Evolutionary conservation across 2,888 invertebrate species (phyloP).

Genomic region (Syritta pipiens): DNA sequence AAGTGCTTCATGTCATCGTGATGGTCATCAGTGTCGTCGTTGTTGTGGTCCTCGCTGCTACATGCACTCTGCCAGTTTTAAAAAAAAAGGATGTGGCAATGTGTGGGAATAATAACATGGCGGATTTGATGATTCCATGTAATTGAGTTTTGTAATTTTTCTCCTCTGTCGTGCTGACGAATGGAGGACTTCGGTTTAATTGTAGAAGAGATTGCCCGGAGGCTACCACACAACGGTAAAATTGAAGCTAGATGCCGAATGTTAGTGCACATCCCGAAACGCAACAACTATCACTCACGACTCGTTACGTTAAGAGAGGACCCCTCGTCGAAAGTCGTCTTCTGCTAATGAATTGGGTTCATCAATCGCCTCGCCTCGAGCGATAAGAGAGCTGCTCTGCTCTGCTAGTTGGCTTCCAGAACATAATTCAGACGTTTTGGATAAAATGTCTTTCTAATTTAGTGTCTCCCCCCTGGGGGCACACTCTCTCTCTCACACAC

Average conservation of each 20-base stretch:
- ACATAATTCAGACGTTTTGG: slow-evolving; percentile 31
- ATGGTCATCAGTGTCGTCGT: slow-evolving; percentile 47
- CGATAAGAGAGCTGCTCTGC: too few relatives aligned
- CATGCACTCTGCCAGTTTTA: slow-evolving; percentile 30
- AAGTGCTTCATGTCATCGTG: slow-evolving; percentile 55
- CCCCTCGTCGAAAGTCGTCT: not conserved
- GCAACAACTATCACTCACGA: slow-evolving; percentile 20
- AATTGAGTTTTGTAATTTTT: too few relatives aligned
- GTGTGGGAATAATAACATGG: slow-evolving; percentile 38
- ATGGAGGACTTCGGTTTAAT: slow-evolving; percentile 16
- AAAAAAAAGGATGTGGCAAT: not conserved
- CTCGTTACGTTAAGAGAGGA: not conserved
- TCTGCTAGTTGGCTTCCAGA: not conserved
- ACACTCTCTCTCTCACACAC: not conserved
- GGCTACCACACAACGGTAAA: too few relatives aligned
- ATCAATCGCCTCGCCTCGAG: not conserved
- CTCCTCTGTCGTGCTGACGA: slow-evolving; percentile 5
- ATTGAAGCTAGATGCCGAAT: not conserved
- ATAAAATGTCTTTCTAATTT: not conserved
- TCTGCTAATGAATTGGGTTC: slow-evolving; percentile 19
- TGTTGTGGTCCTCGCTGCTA: slow-evolving; percentile 26
- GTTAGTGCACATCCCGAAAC: not conserved
- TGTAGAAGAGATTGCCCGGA: not conserved
- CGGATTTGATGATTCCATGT: not conserved
- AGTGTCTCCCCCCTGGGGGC: not conserved